phyloP scores from a whole-genome alignment of 2,113 vertebrate species.

The Sylvilagus bachmani region DNA sequence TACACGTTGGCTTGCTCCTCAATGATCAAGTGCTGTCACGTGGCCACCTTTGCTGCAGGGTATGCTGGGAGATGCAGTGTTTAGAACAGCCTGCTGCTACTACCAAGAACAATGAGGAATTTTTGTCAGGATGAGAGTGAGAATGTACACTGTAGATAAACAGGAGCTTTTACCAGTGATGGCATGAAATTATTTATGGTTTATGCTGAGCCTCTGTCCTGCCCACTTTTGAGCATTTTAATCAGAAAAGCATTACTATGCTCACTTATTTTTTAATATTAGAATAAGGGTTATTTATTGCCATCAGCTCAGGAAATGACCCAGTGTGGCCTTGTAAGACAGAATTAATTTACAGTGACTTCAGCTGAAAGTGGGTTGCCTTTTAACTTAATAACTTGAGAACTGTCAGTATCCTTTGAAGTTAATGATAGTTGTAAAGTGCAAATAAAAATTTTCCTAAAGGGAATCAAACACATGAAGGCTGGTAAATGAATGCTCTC shows the following conservation, averaged over 20 bases:
- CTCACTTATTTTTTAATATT: constrained; percentile 80
- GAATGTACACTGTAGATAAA: not conserved
- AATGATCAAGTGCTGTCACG: not conserved
- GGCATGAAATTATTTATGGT: not conserved
- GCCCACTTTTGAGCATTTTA: constrained; percentile 53
- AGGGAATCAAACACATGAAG: constrained; percentile 79
- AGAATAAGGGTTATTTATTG: constrained; percentile 86
- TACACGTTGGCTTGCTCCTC: not conserved
- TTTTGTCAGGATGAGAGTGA: not conserved
- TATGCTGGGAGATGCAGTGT: not conserved
- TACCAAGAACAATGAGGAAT: not conserved
- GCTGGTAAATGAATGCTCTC: constrained; percentile 41
- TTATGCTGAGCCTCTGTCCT: constrained; percentile 28
- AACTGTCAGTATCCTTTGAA: constrained; percentile 86
- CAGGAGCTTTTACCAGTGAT: not conserved
- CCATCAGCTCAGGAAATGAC: constrained; percentile 86
- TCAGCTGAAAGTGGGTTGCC: constrained; percentile 83
- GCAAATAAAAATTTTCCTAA: constrained; percentile 84
- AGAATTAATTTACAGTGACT: constrained; percentile 88
- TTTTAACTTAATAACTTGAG: constrained; percentile 87
- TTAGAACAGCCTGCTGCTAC: not conserved
- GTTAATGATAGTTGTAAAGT: constrained; percentile 87
- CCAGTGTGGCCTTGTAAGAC: constrained; percentile 84
- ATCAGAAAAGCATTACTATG: constrained; percentile 72
- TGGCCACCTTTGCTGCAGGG: not conserved